Evolutionary conservation across 2,113 vertebrate species (phyloP).

Genomic region (Embiotoca jacksoni): DNA sequence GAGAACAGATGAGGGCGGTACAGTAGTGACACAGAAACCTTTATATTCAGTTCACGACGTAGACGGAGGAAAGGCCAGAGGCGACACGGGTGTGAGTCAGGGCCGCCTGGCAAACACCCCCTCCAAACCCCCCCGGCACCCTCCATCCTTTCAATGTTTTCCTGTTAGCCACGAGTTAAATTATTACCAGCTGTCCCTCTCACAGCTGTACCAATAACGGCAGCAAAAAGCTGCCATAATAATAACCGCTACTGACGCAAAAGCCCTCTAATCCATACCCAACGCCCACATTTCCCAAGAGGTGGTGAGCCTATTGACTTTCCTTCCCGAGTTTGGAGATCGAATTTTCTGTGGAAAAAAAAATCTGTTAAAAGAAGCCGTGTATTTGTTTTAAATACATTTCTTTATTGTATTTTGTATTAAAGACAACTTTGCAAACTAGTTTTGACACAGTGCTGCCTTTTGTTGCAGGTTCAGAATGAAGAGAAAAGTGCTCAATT

Average conservation of each 20-base stretch:
- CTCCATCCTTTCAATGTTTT: neutral
- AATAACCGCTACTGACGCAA: slow-evolving; percentile 33
- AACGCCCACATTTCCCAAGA: slow-evolving; percentile 54
- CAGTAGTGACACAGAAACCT: neutral
- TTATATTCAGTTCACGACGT: neutral
- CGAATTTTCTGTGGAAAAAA: slow-evolving; percentile 20
- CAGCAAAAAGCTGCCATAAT: slow-evolving; percentile 29
- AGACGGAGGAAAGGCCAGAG: too few relatives aligned
- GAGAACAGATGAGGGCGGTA: neutral
- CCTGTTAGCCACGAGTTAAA: slow-evolving; percentile 20
- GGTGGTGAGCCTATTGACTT: slow-evolving; percentile 38
- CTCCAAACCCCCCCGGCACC: too few relatives aligned
- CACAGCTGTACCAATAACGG: slow-evolving; percentile 7
- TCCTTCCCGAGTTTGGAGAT: slow-evolving; percentile 32
- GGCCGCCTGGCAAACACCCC: too few relatives aligned
- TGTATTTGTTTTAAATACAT: neutral
- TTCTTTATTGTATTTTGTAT: slow-evolving; percentile 16
- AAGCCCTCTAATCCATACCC: slow-evolving; percentile 39
- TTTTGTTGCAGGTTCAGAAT: too few relatives aligned
- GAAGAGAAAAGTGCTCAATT: too few relatives aligned
- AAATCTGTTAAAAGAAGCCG: neutral
- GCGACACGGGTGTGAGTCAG: too few relatives aligned
- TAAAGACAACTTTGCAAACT: neutral
- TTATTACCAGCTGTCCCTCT: neutral
- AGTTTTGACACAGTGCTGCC: too few relatives aligned